Evolutionary conservation across 2,888 invertebrate genomes (phyloP).

Genomic region (Lithophane ornitopus): DNA sequence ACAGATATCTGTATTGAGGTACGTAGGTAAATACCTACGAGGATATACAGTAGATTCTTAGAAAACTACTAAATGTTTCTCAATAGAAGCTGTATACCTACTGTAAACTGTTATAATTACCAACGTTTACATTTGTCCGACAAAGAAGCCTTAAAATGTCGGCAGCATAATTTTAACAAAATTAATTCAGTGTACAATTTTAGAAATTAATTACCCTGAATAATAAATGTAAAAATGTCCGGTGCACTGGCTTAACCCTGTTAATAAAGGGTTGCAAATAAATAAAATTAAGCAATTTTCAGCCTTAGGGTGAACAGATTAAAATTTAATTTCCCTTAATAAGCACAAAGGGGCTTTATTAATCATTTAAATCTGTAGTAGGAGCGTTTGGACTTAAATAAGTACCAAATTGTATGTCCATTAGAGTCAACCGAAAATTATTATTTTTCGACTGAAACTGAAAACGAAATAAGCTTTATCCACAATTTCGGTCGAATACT

Average conservation of each 20-base stretch:
- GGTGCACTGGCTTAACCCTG: conserved; percentile 24
- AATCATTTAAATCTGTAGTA: conserved; percentile 31
- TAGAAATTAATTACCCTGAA: conserved; percentile 43
- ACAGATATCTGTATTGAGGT: too few relatives aligned
- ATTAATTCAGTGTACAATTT: conserved; percentile 21
- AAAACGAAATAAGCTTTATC: too few relatives aligned
- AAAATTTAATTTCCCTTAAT: conserved; percentile 27
- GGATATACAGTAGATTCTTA: neutral
- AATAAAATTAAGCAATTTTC: conserved; percentile 38
- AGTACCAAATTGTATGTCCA: conserved; percentile 1
- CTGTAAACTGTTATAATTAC: neutral
- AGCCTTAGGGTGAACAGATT: conserved; percentile 19
- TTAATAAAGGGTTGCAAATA: conserved; percentile 38
- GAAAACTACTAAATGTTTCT: neutral
- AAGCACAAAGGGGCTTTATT: conserved; percentile 27
- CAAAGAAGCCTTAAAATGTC: conserved; percentile 8
- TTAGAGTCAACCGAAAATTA: neutral
- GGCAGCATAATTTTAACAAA: neutral
- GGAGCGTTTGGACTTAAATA: conserved; percentile 1
- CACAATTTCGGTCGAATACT: too few relatives aligned
- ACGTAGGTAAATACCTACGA: too few relatives aligned
- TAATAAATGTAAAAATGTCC: conserved; percentile 54
- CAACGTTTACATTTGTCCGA: neutral
- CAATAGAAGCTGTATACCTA: neutral
- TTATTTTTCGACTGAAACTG: too few relatives aligned